Conservation (phyloP, 2,797 vertebrate genomes). For the Chanos chanos region DNA sequence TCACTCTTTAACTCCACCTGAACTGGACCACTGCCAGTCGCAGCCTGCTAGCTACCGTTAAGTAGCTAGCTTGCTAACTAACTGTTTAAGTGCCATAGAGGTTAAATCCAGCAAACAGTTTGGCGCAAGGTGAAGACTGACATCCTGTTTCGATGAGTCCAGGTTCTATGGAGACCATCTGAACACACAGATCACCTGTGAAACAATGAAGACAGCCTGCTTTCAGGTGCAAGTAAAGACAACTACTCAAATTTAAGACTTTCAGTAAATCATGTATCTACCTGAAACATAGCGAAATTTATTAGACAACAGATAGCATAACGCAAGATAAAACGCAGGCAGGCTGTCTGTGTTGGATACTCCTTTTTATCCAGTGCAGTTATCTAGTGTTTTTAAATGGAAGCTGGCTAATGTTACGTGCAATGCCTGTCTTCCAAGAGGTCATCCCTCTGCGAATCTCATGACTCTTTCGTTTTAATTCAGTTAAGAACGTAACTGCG, state of each 20-base stretch:
- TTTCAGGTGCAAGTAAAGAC: not conserved
- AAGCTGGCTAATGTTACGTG: too few relatives aligned
- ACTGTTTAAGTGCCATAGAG: conserved; percentile 39
- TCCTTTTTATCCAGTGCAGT: too few relatives aligned
- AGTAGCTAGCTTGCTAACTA: conserved; percentile 15
- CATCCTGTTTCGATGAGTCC: not conserved
- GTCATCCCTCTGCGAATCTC: too few relatives aligned
- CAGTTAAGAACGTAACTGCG: not conserved
- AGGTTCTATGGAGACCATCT: conserved; percentile 9
- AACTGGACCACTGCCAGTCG: not conserved
- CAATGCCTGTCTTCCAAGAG: too few relatives aligned
- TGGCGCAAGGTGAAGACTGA: not conserved
- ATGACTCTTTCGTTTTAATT: too few relatives aligned
- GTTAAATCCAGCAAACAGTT: not conserved
- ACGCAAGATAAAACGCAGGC: too few relatives aligned
- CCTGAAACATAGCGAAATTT: too few relatives aligned
- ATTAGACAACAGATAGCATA: too few relatives aligned
- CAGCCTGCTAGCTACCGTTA: conserved; percentile 4
- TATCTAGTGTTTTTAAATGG: too few relatives aligned
- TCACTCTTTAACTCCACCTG: conserved; percentile 7
- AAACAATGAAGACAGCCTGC: not conserved
- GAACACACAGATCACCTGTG: conserved; percentile 18
- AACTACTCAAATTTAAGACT: not conserved
- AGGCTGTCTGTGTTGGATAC: too few relatives aligned
- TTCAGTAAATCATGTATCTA: too few relatives aligned